Evolutionary conservation across 2,888 invertebrate species (phyloP), one percentile per base, ranked within the genome.

Genomic region (Diloba caeruleocephala): DNA sequence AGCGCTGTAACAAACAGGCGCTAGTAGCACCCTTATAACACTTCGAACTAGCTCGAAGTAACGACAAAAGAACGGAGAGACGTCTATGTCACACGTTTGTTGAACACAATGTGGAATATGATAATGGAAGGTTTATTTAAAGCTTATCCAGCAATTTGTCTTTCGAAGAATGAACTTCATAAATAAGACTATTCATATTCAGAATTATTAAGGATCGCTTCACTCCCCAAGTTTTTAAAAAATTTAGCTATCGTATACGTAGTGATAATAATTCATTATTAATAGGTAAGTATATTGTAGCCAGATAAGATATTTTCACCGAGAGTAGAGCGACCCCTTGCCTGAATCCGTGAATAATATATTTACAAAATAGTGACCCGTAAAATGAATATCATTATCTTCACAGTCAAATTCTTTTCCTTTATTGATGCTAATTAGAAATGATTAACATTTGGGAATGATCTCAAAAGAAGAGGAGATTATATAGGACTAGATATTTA

Each of bases 1-100:
- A 51, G 99, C 99, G 94, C 99, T 99, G 95, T 79, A 95, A 95
- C 94, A 95, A 95, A 92, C 84, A 91, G 88, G 90, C 84, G 90
- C 93, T 93, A 92, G 86, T 83, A 92, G 89, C 92, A 92, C 92
- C 92, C 90, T 85, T 82, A 82, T 79, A 81, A 88, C 74, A 84
- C 86, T 86, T 81, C 88, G 86, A n/a, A 83, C 74, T 57, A 41
- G 62, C 76, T 83, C 88, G 85, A 88, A 88, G 84, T 74, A 71
- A 78, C 78, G 57, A 55, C 50, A 46, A 66, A 56, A 55, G 45
- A 48, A 60, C 52, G 56, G 34, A 37, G 37, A 50, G 46, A 43
- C 32, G 13, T 34, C 45, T 39, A 49, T 13, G 26, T 23, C 49
- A 66, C 66, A 70, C 38, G 34, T 7, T 60, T 58, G 38, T 51